Base-by-base conservation (phyloP, 2,888 invertebrate species). In the Acleris laterana region DNA sequence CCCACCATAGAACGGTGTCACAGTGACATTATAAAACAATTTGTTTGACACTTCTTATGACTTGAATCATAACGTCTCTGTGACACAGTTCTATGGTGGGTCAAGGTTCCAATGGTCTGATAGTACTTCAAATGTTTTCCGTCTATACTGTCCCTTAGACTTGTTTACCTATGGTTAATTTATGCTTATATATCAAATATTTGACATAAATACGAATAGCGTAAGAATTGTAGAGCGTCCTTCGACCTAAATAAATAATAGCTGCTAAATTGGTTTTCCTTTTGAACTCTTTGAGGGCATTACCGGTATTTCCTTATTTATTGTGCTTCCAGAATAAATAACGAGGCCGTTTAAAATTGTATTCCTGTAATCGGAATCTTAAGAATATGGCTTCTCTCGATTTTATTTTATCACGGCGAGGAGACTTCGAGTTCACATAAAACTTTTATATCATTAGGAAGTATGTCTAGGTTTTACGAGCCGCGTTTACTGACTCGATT, bases 191-290 rank as follows among this genome's bases (percentile, higher is more conserved):
- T n/a, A n/a, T n/a, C n/a, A n/a, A n/a, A n/a, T n/a, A n/a, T n/a
- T n/a, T n/a, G n/a, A n/a, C n/a, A n/a, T 38, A 38, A 38, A 38
- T 38, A 38, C 38, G 38, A 13, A 38, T 38, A 38, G 1, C 9
- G 0, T 5, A 38, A 38, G 2, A 38, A 38, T 3, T 38, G 38
- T 13, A 38, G 9, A n/a, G 17, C 17, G 17, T 20, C 38, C 11
- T 9, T 9, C 17, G 19, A 55, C 38, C 55, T 55, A 42, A 55
- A 55, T 38, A 55, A 55, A 17, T 55, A 55, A 20, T 32, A 25
- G 6, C 0, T 25, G 7, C 28, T 11, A 38, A 55, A 53, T 53
- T 17, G 38, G 19, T 19, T 17, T 32, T 38, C 20, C 38, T 38
- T 38, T 55, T 38, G 55, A 55, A 42, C 42, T 42, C 3, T 5